phyloP scores from a whole-genome alignment of 2,888 invertebrate genomes.

The Allygus modestus region DNA sequence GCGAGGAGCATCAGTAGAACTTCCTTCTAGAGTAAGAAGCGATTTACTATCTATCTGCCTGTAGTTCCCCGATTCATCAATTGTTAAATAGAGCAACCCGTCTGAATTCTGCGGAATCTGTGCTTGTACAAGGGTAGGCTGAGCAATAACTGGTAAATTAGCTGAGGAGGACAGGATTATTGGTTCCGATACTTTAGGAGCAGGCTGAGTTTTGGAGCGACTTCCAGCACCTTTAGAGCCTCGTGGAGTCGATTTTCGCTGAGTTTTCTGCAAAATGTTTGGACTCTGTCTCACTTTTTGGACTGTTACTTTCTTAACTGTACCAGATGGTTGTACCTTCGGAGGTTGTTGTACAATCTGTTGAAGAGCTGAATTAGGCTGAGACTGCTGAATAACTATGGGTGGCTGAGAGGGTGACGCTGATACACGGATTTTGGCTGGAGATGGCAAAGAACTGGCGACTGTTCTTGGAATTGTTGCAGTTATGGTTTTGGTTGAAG shows the following conservation, averaged over 20 bases:
- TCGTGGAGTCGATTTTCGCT: constrained; percentile 62
- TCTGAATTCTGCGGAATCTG: constrained; percentile 50
- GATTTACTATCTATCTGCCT: constrained; percentile 57
- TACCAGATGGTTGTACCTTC: not conserved
- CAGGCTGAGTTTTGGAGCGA: constrained; percentile 24
- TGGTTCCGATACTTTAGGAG: constrained; percentile 33
- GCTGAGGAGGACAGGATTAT: constrained; percentile 50
- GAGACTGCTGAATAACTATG: constrained; percentile 32
- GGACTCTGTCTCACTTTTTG: constrained; percentile 64
- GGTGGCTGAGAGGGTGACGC: not conserved
- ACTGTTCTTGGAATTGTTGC: constrained; percentile 22
- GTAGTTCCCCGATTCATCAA: constrained; percentile 64
- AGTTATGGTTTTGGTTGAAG: not conserved
- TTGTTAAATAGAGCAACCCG: constrained; percentile 61
- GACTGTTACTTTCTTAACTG: constrained; percentile 55
- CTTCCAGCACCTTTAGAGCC: constrained; percentile 6
- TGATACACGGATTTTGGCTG: constrained; percentile 38
- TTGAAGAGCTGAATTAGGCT: not conserved
- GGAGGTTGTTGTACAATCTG: constrained; percentile 52
- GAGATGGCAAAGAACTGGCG: constrained; percentile 22
- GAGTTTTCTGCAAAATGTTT: constrained; percentile 66
- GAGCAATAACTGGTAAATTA: constrained; percentile 51
- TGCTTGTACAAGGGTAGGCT: constrained; percentile 55
- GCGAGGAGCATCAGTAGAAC: constrained; percentile 26
- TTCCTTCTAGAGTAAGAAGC: constrained; percentile 55